Conservation (phyloP, 1,140 invertebrate species). For the Parapsyche elsis region DNA sequence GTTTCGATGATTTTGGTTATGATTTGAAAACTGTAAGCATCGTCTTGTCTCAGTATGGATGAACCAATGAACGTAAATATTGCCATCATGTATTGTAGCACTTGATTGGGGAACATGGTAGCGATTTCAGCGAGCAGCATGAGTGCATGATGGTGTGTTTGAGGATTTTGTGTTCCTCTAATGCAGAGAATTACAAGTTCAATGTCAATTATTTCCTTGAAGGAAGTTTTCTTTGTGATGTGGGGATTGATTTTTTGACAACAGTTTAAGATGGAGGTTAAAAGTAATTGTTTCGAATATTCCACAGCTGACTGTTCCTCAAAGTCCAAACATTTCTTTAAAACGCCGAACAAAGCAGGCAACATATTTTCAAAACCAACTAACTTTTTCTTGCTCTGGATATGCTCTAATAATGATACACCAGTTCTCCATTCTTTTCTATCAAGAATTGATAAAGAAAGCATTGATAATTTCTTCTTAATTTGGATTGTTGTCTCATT, state of each 20-base stretch:
- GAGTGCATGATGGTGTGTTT: slow-evolving; percentile 93
- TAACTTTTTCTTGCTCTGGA: slow-evolving; percentile 86
- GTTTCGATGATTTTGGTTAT: slow-evolving; percentile 91
- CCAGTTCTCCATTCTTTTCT: slow-evolving; percentile 81
- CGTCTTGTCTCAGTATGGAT: slow-evolving; percentile 89
- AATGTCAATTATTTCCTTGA: slow-evolving; percentile 77
- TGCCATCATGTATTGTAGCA: slow-evolving; percentile 91
- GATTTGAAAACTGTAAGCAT: slow-evolving; percentile 93
- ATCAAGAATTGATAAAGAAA: slow-evolving; percentile 70
- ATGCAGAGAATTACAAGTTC: slow-evolving; percentile 89
- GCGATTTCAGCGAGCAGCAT: slow-evolving; percentile 83
- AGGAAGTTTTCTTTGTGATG: slow-evolving; percentile 65
- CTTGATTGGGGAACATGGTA: slow-evolving; percentile 80
- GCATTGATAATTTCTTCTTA: slow-evolving; percentile 63
- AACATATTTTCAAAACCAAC: slow-evolving; percentile 74
- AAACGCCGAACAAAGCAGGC: slow-evolving; percentile 80
- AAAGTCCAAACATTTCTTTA: slow-evolving; percentile 82
- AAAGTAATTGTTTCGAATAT: slow-evolving; percentile 88
- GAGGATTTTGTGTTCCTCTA: slow-evolving; percentile 89
- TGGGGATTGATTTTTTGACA: slow-evolving; percentile 71
- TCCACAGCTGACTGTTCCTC: slow-evolving; percentile 87
- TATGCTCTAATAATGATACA: slow-evolving; percentile 82
- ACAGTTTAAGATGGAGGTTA: slow-evolving; percentile 81
- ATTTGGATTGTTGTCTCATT: slow-evolving; percentile 58
- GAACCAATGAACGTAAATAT: slow-evolving; percentile 97